Evolutionary conservation across 2,797 vertebrate species (phyloP), one percentile per base, ranked within the genome.

Genomic region (Ctenopoma multispine): DNA sequence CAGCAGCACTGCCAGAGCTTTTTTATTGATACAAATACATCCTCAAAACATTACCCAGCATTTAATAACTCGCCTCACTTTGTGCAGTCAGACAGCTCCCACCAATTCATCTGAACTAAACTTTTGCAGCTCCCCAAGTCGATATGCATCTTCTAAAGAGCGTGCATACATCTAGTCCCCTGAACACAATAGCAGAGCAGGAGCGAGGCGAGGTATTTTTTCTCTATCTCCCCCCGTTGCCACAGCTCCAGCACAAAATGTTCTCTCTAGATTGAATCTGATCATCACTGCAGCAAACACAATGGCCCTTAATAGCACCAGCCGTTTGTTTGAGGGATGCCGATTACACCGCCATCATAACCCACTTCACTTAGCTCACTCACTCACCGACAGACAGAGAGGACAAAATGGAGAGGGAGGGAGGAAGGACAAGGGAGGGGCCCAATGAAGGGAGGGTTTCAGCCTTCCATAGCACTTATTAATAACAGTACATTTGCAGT

Each of bases 301-400:
- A 93, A 93, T 90, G 91, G 90, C 88, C 89, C 86, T 90, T 93
- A 94, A 94, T 93, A 92, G 92, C 91, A 83, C 73, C 86, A 87
- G 89, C 90, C 90, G 86, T 92, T 92, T 90, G 85, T 92, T 92
- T 92, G 91, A 93, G 86, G 90, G 91, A 93, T 93, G 91, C 89
- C 90, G 92, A 93, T 93, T 93, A 94, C 88, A 88, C 90, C 79
- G 63, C 90, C 93, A 93, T 93, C 92, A 92, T 93, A 93, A 90
- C 90, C 85, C 85, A 84, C 86, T 92, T 87, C 91, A 91, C 91
- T 92, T 91, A 93, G 90, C 90, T 86, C 89, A 83, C 90, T 89
- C 85, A 86, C 89, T 90, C 90, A 91, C 90, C 76, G 85, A 80
- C 87, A 88, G 88, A 86, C 75, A 43, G 83, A 83, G 72, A 87